Evolutionary conservation across 2,797 vertebrate species (phyloP), one percentile per base, ranked within the genome.

Genomic region (Leontopithecus rosalia): DNA sequence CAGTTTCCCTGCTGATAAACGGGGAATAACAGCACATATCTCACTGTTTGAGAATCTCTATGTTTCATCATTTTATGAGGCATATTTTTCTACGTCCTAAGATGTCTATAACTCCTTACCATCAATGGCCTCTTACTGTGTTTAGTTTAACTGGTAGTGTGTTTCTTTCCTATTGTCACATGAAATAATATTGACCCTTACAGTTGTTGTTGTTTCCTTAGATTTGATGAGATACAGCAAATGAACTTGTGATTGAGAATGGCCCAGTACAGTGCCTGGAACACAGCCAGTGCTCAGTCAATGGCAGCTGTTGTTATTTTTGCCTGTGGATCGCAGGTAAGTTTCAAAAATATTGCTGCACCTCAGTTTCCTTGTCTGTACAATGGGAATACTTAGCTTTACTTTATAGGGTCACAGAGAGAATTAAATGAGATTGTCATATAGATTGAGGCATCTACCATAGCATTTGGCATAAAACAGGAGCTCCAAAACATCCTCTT

Each of bases 291-390:
- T n/a, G 67, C 75, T 75, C 61, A 70, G 28, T 7, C 41, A 36
- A 12, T 11, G 12, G 81, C 48, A 83, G 61, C 84, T 90, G 61
- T 72, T 82, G 46, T 41, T 28, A 17, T 77, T 87, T n/a, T 64
- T 85, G 80, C 75, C 55, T 64, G 1, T 43, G 30, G 50, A 72
- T 41, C 24, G 13, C 4, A 39, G 48, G 50, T 2, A 87, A 70
- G 48, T 83, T 94, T 67, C 81, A 86, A 76, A 96, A 91, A 72
- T 33, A 43, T 50, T 41, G 76, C 61, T 88, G 90, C n/a, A 15
- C 75, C 48, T 95, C 24, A 1, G 19, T 93, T 95, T 89, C n/a
- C 48, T 97, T 36, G 36, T 26, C 11, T 15, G 73, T 30, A 57
- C 11, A 61, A 55, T 64, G 30, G 48, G 64, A 76, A 46, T 86